Conservation (phyloP, 2,888 invertebrate genomes). For the Drosophila bunnanda region DNA sequence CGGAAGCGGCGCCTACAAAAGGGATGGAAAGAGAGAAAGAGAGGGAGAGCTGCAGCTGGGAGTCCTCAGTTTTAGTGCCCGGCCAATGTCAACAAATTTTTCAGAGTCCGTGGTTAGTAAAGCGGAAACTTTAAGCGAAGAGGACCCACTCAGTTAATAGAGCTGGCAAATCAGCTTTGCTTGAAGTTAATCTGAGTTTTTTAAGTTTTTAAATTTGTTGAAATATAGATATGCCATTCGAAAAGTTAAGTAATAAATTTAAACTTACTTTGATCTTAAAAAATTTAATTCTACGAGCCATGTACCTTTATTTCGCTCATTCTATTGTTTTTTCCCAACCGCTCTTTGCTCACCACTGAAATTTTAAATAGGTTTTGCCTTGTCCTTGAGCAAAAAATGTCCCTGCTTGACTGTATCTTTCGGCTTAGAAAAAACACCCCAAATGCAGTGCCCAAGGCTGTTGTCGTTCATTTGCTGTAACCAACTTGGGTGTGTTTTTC, state of each 20-base stretch:
- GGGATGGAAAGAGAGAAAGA: neutral
- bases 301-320: neutral
- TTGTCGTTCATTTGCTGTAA: conserved; percentile 33
- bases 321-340: neutral
- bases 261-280: too few species aligned
- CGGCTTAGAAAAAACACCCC: conserved; percentile 24
- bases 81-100: conserved; percentile 34
- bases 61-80: conserved; percentile 13
- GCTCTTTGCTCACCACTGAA: neutral
- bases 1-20: conserved; percentile 30
- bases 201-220: neutral
- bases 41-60: conserved; percentile 5
- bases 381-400: conserved; percentile 14
- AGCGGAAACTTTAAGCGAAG: conserved; percentile 27
- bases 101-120: conserved; percentile 16
- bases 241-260: neutral
- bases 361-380: neutral
- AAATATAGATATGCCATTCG: neutral
- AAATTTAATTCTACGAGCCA: neutral
- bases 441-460: conserved; percentile 32
- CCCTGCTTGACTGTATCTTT: conserved; percentile 8
- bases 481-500: conserved; percentile 23
- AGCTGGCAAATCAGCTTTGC: neutral
- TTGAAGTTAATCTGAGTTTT: rapidly evolving
- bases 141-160: neutral